These are phyloP conservation scores for Phallusia fumigata DNA, from an alignment of 23 tunicate genomes.

Conservation along the genomic window DNA sequence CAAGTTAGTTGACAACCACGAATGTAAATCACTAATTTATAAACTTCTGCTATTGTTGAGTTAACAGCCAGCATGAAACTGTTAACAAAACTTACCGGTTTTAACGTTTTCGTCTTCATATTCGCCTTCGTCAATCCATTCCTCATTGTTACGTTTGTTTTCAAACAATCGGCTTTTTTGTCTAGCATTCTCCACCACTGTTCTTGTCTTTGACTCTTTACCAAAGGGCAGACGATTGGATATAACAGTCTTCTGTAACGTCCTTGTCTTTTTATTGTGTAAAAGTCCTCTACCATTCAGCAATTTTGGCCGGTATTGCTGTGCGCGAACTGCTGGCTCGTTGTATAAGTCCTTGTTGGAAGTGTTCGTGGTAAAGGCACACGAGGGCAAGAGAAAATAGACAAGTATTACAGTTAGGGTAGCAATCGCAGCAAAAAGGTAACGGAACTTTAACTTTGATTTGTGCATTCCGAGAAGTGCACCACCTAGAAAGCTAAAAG, in stretches of 20 bases:
- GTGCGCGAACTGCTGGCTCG: neutral
- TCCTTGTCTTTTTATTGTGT: neutral
- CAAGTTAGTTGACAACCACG: too few species aligned
- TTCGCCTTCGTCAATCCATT: neutral
- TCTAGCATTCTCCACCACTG: neutral
- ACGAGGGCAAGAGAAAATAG: slow-evolving; percentile 11
- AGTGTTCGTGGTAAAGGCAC: neutral
- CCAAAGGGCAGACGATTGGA: neutral
- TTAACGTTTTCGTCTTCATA: neutral
- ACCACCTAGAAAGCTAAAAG: slow-evolving; percentile 1
- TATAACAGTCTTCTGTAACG: too few species aligned
- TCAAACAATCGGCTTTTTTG: neutral
- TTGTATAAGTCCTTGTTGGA: too few species aligned
- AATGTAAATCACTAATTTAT: too few species aligned
- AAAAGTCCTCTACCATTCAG: neutral
- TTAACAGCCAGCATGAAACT: too few species aligned
- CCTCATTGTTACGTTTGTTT: neutral
- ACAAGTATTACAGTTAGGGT: neutral
- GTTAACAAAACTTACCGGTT: neutral
- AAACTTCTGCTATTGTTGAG: too few species aligned
- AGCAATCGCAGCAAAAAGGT: slow-evolving; percentile 6
- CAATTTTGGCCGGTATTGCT: neutral
- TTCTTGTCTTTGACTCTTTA: neutral
- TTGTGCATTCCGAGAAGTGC: slow-evolving; percentile 3
- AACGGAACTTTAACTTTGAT: slow-evolving; percentile 14